Percentiles rank a stretch among this genome's conserved stretches.
phyloP scores from a whole-genome alignment of 2,888 invertebrate species.

The Allygus modestus region DNA sequence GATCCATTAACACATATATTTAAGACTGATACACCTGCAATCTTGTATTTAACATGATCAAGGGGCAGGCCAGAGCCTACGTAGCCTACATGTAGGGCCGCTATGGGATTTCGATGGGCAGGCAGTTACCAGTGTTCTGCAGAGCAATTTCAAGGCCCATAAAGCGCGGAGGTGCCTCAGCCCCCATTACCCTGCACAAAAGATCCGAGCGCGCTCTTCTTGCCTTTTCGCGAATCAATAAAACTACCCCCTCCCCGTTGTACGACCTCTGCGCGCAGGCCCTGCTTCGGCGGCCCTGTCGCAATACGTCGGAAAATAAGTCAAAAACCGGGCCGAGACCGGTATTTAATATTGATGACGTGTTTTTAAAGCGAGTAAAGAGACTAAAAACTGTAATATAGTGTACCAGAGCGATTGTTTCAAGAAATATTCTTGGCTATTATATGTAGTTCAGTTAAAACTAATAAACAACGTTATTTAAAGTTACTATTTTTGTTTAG shows the following conservation, averaged over 20 bases:
- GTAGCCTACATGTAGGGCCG: conserved; percentile 26
- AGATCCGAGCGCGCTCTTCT: conserved; percentile 50
- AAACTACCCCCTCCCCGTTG: conserved; percentile 38
- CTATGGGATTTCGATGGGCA: conserved; percentile 55
- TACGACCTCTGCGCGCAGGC: not conserved
- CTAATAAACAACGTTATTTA: too few relatives aligned
- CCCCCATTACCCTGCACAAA: conserved; percentile 52
- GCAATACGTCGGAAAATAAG: conserved; percentile 31
- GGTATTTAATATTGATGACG: conserved; percentile 23
- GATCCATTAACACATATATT: too few relatives aligned
- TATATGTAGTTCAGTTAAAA: too few relatives aligned
- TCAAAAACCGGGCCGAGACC: conserved; percentile 7
- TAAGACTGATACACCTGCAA: too few relatives aligned
- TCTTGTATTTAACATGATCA: too few relatives aligned
- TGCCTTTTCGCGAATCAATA: conserved; percentile 60
- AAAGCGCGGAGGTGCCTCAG: conserved; percentile 51
- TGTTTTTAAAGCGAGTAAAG: not conserved
- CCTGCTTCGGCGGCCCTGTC: not conserved
- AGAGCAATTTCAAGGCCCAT: conserved; percentile 53
- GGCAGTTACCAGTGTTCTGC: conserved; percentile 40
- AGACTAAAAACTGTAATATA: not conserved
- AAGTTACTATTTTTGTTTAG: too few relatives aligned
- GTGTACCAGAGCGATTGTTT: too few relatives aligned
- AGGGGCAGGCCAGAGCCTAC: not conserved
- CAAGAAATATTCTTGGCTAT: too few relatives aligned